phyloP scores from a whole-genome alignment of 2,888 invertebrate genomes.

The Drosophila tanythrix region DNA sequence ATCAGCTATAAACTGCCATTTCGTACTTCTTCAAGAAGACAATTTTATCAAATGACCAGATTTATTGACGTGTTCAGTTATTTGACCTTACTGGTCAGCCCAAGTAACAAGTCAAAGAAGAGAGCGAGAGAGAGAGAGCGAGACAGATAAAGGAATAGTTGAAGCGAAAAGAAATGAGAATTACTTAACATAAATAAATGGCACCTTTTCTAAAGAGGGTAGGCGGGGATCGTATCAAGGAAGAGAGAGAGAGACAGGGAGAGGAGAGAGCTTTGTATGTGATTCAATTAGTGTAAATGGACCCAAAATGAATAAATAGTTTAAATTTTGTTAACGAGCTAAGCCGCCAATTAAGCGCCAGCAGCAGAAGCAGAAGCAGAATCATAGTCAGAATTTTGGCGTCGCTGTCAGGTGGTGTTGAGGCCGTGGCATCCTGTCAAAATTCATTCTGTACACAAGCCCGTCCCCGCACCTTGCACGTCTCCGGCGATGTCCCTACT shows the following conservation, averaged over 20 bases:
- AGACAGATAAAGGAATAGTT: background rate
- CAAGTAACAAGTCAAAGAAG: constrained; percentile 19
- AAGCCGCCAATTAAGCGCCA: constrained; percentile 77
- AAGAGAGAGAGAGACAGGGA: fast-evolving
- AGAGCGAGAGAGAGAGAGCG: background rate
- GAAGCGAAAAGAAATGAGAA: background rate
- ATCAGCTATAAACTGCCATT: background rate
- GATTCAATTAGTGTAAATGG: constrained; percentile 68
- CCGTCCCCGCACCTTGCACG: background rate
- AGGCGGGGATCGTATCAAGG: background rate
- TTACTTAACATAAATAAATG: constrained; percentile 67
- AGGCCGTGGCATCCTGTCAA: constrained; percentile 4
- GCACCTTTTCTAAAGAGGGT: constrained; percentile 6
- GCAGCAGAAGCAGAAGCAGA: constrained; percentile 21
- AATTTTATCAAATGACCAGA: background rate
- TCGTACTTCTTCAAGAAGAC: background rate
- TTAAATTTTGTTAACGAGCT: constrained; percentile 78
- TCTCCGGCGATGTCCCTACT: constrained; percentile 58
- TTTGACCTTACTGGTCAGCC: constrained; percentile 27
- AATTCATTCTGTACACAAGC: background rate
- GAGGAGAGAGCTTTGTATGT: constrained; percentile 43
- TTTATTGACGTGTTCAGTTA: background rate
- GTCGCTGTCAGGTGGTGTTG: constrained; percentile 5
- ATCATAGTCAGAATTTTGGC: background rate
- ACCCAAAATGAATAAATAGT: constrained; percentile 69